Evolutionary conservation across 2,797 vertebrate species (phyloP), one percentile per base, ranked within the genome.

Genomic region (Rhodeus uyekii): DNA sequence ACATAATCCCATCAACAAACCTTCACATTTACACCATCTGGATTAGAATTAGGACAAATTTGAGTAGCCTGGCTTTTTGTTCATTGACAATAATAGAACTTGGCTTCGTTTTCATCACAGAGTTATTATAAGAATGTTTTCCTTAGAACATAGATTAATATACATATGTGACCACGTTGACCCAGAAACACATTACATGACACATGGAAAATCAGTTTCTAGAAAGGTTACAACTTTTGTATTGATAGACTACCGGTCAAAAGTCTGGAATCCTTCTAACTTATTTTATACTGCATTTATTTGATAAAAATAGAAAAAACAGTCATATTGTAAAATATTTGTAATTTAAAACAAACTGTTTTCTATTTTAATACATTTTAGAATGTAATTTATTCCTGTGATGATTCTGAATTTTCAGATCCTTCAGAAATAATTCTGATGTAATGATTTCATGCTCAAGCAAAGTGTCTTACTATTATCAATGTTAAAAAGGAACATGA

Each of bases 11-110:
- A 34, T 22, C 44, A 27, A 48, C 46, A 64, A 53, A 60, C 29
- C 34, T 32, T 76, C 78, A 60, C 42, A 38, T 29, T 74, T 81
- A 75, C 16, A 42, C 46, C 19, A 14, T 55, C 55, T 74, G 77
- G 72, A 86, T 84, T 81, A 77, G 60, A 81, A 78, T 78, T 50
- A 68, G 78, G 19, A 32, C 39, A 67, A 44, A 74, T 81, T 42
- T 44, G 46, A 44, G 61, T 48, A 75, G 72, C 36, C 44, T 44
- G 48, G 53, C 71, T 76, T 50, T 71, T 34, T 36, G n/a, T 58
- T 50, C 64, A 63, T 10, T 27, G 29, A 44, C 24, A 50, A 60
- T 48, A 48, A 76, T 34, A 12, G 22, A 61, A 50, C 24, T 18
- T 64, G 67, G 9, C 32, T 38, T 55, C 3, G 18, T 8, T 76